Conservation (phyloP, 1,140 invertebrate species). For the Periplaneta americana region DNA sequence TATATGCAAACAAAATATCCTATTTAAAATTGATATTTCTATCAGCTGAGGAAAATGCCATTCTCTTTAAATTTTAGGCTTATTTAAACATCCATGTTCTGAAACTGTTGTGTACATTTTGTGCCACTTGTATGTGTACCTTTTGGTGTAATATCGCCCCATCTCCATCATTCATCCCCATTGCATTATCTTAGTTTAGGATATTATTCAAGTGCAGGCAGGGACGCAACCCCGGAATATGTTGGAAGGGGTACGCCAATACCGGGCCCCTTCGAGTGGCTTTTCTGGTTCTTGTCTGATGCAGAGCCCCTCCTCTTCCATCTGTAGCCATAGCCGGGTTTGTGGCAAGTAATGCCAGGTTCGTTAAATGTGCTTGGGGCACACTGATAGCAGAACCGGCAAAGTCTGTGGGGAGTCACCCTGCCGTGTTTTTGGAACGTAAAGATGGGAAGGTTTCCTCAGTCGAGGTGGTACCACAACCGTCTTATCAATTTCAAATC, state of each 20-base stretch:
- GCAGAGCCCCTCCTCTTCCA: not conserved
- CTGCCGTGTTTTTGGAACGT: not conserved
- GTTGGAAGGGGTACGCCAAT: not conserved
- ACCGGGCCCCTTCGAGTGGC: not conserved
- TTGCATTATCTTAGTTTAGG: slow-evolving; percentile 14
- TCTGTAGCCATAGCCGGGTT: not conserved
- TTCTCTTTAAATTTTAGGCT: slow-evolving; percentile 19
- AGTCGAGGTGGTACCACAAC: not conserved
- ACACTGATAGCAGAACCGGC: not conserved
- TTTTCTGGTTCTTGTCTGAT: not conserved
- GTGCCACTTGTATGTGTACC: slow-evolving; percentile 19
- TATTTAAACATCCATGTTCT: slow-evolving; percentile 20
- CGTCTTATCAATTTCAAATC: not conserved
- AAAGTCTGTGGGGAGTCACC: not conserved
- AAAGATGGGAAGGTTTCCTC: not conserved
- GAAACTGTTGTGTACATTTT: slow-evolving; percentile 21
- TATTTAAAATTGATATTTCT: slow-evolving; percentile 18
- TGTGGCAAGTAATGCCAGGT: not conserved
- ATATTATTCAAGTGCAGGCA: not conserved
- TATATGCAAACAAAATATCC: slow-evolving; percentile 17
- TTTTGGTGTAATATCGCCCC: slow-evolving; percentile 18
- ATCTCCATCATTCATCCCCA: not conserved
- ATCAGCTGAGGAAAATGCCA: slow-evolving; percentile 8
- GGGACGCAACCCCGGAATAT: not conserved
- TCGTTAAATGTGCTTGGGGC: not conserved